phyloP scores from a whole-genome alignment of 2,113 vertebrate genomes.

The Etheostoma spectabile region DNA sequence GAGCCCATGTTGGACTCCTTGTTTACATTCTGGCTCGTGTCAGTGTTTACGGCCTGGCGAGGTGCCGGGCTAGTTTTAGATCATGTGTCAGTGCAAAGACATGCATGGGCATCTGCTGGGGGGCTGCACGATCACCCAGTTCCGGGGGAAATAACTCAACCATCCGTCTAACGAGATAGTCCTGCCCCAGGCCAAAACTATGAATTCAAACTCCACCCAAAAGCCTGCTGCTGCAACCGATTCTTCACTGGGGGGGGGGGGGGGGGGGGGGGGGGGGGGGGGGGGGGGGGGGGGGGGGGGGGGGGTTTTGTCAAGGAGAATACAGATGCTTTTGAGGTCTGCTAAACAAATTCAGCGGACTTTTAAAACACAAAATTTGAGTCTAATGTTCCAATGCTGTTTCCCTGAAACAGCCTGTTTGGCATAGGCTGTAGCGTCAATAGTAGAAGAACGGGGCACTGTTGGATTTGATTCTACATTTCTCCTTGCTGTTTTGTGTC shows the following conservation, averaged over 20 bases:
- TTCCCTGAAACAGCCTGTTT: slow-evolving; percentile 2
- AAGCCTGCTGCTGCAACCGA: not conserved
- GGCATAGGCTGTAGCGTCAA: slow-evolving; percentile 7
- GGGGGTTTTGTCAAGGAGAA: not conserved
- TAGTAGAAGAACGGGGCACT: not conserved
- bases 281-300: too few relatives aligned
- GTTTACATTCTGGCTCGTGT: slow-evolving; percentile 53
- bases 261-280: too few relatives aligned
- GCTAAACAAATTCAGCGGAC: not conserved
- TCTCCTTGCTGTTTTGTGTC: slow-evolving; percentile 15
- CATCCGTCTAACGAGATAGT: not conserved
- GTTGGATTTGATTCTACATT: not conserved
- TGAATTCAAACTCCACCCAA: not conserved
- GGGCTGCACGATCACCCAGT: not conserved
- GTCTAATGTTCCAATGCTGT: slow-evolving; percentile 3
- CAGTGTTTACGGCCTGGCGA: slow-evolving; percentile 56
- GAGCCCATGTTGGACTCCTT: slow-evolving; percentile 19
- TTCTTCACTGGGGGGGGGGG: not conserved
- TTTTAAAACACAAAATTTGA: not conserved
- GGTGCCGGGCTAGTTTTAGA: slow-evolving; percentile 68
- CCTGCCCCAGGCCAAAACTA: not conserved
- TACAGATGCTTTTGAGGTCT: not conserved
- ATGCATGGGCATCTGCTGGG: slow-evolving; percentile 50
- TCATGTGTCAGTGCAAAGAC: slow-evolving; percentile 59
- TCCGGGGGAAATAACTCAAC: slow-evolving; percentile 2